Conservation (phyloP, 2,113 vertebrate species). For the Scytalopus superciliaris region DNA sequence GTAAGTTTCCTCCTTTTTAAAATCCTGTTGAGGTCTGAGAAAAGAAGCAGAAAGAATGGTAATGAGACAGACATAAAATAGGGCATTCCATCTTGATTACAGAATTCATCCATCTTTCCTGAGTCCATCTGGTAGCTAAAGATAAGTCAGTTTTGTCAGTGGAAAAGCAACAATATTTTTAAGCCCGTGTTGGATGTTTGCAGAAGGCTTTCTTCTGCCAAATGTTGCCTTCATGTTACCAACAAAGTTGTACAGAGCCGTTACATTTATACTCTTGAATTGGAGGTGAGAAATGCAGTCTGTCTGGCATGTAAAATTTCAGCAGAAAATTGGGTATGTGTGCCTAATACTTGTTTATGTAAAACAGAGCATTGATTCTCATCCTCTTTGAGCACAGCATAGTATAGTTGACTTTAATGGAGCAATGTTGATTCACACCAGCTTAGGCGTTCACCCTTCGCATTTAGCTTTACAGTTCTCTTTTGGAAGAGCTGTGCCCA, state of each 20-base stretch:
- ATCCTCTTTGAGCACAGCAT: not conserved
- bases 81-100: not conserved
- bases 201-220: not conserved
- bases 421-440: not conserved
- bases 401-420: not conserved
- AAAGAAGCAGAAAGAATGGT: not conserved
- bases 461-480: not conserved
- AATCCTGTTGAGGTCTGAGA: not conserved
- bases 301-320: not conserved
- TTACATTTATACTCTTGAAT: not conserved
- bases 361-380: not conserved
- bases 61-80: not conserved
- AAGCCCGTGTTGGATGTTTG: not conserved
- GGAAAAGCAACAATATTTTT: conserved; percentile 33
- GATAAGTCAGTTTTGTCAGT: not conserved
- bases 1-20: not conserved
- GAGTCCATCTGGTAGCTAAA: not conserved
- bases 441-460: not conserved
- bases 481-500: not conserved
- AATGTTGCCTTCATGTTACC: not conserved
- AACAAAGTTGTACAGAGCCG: not conserved
- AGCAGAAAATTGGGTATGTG: not conserved
- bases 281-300: not conserved
- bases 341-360: not conserved
- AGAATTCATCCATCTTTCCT: conserved; percentile 9